A percentile compares a stretch with the other conserved stretches of the same genome.
These are phyloP conservation scores for Cololabis saira DNA, from an alignment of 2,113 vertebrate species.

Conservation along the genomic window DNA sequence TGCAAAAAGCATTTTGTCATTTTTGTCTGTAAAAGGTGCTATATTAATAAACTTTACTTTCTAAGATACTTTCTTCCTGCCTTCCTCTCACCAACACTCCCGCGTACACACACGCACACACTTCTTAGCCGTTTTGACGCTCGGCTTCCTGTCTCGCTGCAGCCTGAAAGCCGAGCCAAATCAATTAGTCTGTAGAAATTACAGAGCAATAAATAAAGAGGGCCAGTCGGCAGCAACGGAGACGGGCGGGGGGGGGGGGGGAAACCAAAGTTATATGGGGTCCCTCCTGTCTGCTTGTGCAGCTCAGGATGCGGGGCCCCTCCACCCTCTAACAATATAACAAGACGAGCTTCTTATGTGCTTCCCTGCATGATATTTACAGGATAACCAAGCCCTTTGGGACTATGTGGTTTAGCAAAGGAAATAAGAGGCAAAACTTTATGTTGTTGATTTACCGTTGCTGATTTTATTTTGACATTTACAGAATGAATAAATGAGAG, in stretches of 20 bases:
- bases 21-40: not conserved
- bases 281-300: constrained; percentile 61
- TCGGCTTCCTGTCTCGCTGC: constrained; percentile 65
- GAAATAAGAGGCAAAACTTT: not conserved
- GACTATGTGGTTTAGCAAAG: constrained; percentile 17
- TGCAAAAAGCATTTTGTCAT: not conserved
- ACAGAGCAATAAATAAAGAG: constrained; percentile 81
- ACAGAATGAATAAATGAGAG: not conserved
- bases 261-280: constrained; percentile 59
- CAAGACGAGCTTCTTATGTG: constrained; percentile 41
- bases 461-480: constrained; percentile 4
- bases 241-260: constrained; percentile 44
- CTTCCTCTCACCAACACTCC: not conserved
- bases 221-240: constrained; percentile 52
- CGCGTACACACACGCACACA: not conserved
- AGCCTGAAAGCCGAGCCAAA: constrained; percentile 80
- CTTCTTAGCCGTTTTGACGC: constrained; percentile 41
- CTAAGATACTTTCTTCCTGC: not conserved
- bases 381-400: not conserved
- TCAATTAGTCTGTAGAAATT: constrained; percentile 78
- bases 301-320: constrained; percentile 44
- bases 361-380: constrained; percentile 22
- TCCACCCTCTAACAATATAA: constrained; percentile 30
- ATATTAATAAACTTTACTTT: not conserved
- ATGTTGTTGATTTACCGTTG: not conserved